These are phyloP conservation scores for Drosophila planitibia DNA, from an alignment of 2,888 invertebrate genomes.

Conservation along the genomic window DNA sequence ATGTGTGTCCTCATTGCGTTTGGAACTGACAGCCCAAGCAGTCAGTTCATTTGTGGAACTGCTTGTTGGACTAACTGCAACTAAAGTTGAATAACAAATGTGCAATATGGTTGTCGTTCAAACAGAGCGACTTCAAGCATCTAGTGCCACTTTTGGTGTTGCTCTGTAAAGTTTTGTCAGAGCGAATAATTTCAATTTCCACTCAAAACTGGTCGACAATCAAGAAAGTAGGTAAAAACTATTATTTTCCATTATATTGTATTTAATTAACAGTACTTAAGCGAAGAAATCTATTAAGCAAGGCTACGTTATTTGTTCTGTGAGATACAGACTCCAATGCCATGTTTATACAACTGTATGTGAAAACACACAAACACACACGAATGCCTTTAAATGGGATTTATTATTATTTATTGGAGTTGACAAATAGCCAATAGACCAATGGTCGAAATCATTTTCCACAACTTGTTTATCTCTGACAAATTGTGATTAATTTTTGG, in stretches of 20 bases:
- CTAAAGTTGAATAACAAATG: background rate
- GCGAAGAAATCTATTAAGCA: background rate
- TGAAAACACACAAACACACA: background rate
- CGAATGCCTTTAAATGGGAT: background rate
- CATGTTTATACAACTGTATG: background rate
- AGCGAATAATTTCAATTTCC: background rate
- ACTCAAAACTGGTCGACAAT: background rate
- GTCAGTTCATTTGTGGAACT: background rate
- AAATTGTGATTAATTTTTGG: background rate
- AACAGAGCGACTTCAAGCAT: background rate
- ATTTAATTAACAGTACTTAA: background rate
- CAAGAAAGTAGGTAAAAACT: background rate
- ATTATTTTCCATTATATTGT: background rate
- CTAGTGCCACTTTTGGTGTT: background rate
- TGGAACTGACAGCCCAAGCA: background rate
- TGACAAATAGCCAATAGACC: background rate
- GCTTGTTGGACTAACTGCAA: background rate
- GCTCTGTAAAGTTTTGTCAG: background rate
- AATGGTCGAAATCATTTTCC: background rate
- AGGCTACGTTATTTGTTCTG: background rate
- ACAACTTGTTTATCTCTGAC: background rate
- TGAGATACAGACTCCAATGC: background rate
- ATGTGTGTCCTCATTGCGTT: conserved; percentile 1
- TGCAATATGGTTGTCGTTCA: background rate
- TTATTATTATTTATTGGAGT: background rate